These are phyloP conservation scores for Pogonophryne albipinna DNA, from an alignment of 2,797 vertebrate genomes.

Conservation along the genomic window DNA sequence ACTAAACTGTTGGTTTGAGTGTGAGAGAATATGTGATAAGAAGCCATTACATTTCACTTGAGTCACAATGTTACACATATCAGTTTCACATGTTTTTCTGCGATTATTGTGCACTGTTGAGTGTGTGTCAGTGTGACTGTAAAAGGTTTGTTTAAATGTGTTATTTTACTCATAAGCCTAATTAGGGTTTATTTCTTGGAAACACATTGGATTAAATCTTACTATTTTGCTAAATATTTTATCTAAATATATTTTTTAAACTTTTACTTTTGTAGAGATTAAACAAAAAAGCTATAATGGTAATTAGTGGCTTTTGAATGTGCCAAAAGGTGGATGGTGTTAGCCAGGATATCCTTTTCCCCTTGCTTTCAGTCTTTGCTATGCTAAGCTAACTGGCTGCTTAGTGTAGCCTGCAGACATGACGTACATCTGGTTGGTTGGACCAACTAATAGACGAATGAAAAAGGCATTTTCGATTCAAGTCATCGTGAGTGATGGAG, in stretches of 20 bases:
- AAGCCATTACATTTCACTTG: conserved; percentile 7
- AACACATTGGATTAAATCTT: background rate
- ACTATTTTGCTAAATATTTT: background rate
- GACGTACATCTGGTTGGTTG: background rate
- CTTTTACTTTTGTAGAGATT: background rate
- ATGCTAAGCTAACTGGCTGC: background rate
- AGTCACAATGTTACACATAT: conserved; percentile 17
- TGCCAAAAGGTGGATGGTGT: background rate
- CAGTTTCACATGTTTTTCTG: background rate
- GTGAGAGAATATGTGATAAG: conserved; percentile 44
- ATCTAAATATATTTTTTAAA: background rate
- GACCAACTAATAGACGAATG: background rate
- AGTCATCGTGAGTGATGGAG: background rate
- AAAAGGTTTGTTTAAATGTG: background rate
- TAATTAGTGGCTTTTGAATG: background rate
- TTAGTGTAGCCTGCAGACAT: background rate
- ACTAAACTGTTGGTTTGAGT: conserved; percentile 13
- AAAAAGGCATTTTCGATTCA: background rate
- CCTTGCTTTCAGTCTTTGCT: background rate
- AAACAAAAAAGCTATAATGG: background rate
- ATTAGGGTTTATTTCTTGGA: background rate
- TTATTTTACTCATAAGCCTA: background rate
- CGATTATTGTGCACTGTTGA: conserved; percentile 15
- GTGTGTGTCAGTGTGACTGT: background rate
- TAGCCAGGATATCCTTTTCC: background rate